phyloP scores from a whole-genome alignment of 1,140 invertebrate genomes.

The Neotoxoptera formosana region DNA sequence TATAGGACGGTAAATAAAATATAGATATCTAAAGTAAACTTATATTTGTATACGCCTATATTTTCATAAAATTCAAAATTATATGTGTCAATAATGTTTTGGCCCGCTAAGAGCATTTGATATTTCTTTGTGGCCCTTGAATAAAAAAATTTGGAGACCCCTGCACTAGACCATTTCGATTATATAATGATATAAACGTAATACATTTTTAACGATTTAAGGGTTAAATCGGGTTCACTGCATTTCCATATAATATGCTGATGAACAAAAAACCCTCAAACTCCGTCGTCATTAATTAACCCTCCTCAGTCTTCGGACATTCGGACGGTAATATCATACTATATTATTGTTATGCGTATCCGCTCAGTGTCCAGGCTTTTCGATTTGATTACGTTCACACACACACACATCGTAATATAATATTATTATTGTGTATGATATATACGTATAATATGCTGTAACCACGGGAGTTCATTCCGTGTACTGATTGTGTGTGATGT shows the following conservation, averaged over 20 bases:
- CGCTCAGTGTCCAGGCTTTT: background rate
- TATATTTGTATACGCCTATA: too few relatives aligned
- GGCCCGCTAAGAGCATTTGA: too few relatives aligned
- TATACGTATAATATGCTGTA: background rate
- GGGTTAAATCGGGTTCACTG: background rate
- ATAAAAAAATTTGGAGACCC: too few relatives aligned
- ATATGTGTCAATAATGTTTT: too few relatives aligned
- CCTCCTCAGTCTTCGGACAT: background rate
- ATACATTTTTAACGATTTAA: slow-evolving; percentile 18
- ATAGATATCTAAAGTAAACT: too few relatives aligned
- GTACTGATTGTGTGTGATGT: background rate
- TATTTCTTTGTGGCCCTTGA: too few relatives aligned
- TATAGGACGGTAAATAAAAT: too few relatives aligned
- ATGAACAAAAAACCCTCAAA: background rate
- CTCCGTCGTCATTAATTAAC: background rate
- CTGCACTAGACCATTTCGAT: background rate
- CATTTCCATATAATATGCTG: background rate
- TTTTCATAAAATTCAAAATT: too few relatives aligned
- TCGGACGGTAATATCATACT: background rate
- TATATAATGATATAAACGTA: background rate
- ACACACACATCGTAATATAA: background rate
- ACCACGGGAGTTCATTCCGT: background rate
- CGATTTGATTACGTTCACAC: background rate
- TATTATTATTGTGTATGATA: background rate
- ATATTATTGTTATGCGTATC: background rate